Conservation (phyloP, 2,888 invertebrate species). For the Rotaria magnacalcarata region DNA sequence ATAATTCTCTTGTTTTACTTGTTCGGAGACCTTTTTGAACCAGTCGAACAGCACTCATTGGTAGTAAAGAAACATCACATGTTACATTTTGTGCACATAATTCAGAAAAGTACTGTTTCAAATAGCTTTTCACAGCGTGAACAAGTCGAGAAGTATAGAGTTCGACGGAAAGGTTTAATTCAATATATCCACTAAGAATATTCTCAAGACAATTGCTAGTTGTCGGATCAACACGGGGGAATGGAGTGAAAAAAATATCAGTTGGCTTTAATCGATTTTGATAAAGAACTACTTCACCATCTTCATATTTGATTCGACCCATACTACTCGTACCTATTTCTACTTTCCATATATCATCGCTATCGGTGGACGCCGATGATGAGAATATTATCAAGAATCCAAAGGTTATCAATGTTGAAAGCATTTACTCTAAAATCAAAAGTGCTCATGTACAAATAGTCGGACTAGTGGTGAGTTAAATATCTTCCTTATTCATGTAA, state of each 20-base stretch:
- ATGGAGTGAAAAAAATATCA: constrained; percentile 1
- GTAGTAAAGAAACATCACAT: neutral
- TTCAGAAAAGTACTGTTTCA: neutral
- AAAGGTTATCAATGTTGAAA: no score
- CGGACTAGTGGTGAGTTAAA: no score
- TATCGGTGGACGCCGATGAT: no score
- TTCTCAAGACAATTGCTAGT: neutral
- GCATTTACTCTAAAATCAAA: no score
- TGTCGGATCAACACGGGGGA: neutral
- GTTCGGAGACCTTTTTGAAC: constrained; percentile 12
- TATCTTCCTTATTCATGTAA: no score
- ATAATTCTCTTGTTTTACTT: neutral
- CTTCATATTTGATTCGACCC: neutral
- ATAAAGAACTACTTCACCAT: neutral
- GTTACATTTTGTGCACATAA: neutral
- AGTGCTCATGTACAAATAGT: no score
- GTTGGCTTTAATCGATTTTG: neutral
- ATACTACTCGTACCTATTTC: neutral
- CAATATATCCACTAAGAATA: neutral
- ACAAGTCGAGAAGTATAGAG: neutral
- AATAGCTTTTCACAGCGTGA: neutral
- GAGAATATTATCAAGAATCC: no score
- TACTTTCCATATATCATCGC: neutral
- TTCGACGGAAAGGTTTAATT: neutral
- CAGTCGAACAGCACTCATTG: neutral